phyloP scores from a whole-genome alignment of 2,888 invertebrate species.

The Acronicta aceris region DNA sequence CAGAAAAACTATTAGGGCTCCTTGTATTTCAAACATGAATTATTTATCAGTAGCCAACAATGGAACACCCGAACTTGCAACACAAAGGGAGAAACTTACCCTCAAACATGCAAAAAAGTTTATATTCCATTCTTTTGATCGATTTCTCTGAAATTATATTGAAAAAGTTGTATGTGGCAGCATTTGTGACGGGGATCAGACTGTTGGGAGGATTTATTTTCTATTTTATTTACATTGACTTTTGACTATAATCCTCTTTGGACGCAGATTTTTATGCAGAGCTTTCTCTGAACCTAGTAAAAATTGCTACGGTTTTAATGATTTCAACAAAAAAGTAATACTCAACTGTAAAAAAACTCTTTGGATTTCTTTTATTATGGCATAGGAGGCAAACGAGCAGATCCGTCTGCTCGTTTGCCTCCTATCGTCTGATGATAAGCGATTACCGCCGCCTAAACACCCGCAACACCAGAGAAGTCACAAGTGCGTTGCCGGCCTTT shows the following conservation, averaged over 20 bases:
- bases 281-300: too few relatives aligned
- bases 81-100: conserved; percentile 42
- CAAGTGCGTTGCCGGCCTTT: too few relatives aligned
- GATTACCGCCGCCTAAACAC: too few relatives aligned
- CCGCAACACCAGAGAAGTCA: too few relatives aligned
- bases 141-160: conserved; percentile 42
- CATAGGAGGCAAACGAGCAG: too few relatives aligned
- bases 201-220: neutral
- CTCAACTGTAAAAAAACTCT: too few relatives aligned
- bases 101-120: conserved; percentile 49
- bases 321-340: neutral
- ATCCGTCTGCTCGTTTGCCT: too few relatives aligned
- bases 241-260: neutral
- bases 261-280: neutral
- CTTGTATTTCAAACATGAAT: conserved; percentile 46
- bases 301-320: too few relatives aligned
- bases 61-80: conserved; percentile 29
- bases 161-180: conserved; percentile 25
- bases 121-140: conserved; percentile 41
- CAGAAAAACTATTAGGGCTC: conserved; percentile 43
- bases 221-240: neutral
- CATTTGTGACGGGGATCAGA: conserved; percentile 22
- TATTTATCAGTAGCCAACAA: conserved; percentile 45
- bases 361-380: too few relatives aligned
- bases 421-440: too few relatives aligned